Percentiles rank a stretch among this genome's conserved stretches.
Evolutionary conservation across 2,888 invertebrate species (phyloP).

Genomic region (Hypselothyrea guttata): DNA sequence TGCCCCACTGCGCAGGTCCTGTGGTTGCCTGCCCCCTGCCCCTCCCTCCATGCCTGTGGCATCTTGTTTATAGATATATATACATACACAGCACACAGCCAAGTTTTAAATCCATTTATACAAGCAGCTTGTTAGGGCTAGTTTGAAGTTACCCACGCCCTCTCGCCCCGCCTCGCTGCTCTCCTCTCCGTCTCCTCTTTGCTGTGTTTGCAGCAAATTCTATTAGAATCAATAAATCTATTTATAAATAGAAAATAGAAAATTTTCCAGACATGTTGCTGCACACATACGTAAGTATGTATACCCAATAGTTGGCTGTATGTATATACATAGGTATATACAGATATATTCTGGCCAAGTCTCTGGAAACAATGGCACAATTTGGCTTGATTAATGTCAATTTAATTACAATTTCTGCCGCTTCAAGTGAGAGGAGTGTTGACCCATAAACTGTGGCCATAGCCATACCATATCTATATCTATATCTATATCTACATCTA

Average conservation of each 20-base stretch:
- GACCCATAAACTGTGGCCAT: constrained; percentile 35
- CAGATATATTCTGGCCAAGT: constrained; percentile 14
- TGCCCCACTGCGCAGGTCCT: constrained; percentile 47
- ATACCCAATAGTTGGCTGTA: not conserved
- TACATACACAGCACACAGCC: constrained; percentile 15
- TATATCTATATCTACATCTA: no score
- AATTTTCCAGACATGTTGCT: constrained; percentile 58
- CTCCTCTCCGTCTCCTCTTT: no score
- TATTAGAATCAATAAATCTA: constrained; percentile 75
- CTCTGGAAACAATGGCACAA: constrained; percentile 13
- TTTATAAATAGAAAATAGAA: constrained; percentile 69
- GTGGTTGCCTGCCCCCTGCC: not conserved
- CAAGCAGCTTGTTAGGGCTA: constrained; percentile 18
- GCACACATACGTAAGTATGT: not conserved
- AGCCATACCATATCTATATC: no score
- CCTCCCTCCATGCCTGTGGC: not conserved
- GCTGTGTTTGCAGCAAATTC: no score
- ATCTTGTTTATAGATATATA: constrained; percentile 30
- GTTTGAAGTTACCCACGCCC: constrained; percentile 26
- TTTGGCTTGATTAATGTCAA: constrained; percentile 48
- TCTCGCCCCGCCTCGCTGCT: no score
- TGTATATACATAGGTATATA: constrained; percentile 3
- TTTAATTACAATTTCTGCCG: constrained; percentile 34
- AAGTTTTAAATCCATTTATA: constrained; percentile 18
- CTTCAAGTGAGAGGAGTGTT: constrained; percentile 28